Evolutionary conservation across 1,140 invertebrate species (phyloP).

Genomic region (Diorhabda carinulata): DNA sequence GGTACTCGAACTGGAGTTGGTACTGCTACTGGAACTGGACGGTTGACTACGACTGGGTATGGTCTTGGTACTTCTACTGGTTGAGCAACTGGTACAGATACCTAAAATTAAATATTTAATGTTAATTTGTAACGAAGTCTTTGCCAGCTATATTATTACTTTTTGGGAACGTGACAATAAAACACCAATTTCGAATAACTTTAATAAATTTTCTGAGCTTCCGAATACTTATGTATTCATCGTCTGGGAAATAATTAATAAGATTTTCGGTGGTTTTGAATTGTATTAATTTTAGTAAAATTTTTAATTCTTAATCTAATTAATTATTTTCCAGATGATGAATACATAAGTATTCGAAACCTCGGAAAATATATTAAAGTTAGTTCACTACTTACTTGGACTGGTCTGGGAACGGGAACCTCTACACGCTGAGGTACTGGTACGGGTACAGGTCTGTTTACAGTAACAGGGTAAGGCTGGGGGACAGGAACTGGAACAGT

Average conservation of each 20-base stretch:
- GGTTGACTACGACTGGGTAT: slow-evolving; percentile 36
- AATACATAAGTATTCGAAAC: no score
- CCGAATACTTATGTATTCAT: no score
- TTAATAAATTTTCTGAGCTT: no score
- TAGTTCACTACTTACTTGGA: slow-evolving; percentile 35
- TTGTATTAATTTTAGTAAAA: no score
- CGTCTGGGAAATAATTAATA: no score
- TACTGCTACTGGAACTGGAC: slow-evolving; percentile 36
- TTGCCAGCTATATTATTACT: background rate
- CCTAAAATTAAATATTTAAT: slow-evolving; percentile 12
- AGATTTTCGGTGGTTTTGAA: no score
- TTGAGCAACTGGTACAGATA: slow-evolving; percentile 38
- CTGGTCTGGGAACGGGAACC: slow-evolving; percentile 43
- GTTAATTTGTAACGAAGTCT: background rate
- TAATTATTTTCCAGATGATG: no score
- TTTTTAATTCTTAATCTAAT: background rate
- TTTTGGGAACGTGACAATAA: no score
- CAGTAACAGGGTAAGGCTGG: slow-evolving; percentile 47
- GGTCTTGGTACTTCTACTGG: slow-evolving; percentile 46
- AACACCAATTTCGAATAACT: no score
- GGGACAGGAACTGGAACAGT: slow-evolving; percentile 39
- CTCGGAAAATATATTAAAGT: background rate
- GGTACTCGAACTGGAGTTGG: slow-evolving; percentile 34
- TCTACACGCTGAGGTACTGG: slow-evolving; percentile 46
- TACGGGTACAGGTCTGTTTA: slow-evolving; percentile 49